These are phyloP conservation scores for Acrocephalus arundinaceus DNA, from an alignment of 2,113 vertebrate genomes.

Conservation along the genomic window DNA sequence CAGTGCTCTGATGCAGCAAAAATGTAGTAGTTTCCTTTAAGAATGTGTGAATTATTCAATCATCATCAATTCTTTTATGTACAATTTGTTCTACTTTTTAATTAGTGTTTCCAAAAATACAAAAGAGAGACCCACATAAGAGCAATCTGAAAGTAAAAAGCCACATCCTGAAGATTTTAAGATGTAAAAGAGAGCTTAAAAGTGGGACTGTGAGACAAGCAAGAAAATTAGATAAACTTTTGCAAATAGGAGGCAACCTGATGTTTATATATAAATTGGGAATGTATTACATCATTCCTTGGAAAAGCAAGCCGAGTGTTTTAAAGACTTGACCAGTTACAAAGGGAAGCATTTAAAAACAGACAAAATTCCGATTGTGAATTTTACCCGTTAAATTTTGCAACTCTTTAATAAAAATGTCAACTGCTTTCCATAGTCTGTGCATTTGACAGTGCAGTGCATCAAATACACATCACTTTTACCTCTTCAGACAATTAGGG, in stretches of 20 bases:
- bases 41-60: slow-evolving; percentile 8
- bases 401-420: neutral
- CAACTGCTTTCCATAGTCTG: neutral
- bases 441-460: neutral
- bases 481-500: neutral
- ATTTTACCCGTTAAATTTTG: neutral
- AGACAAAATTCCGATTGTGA: neutral
- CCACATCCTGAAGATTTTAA: slow-evolving; percentile 28
- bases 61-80: slow-evolving; percentile 64
- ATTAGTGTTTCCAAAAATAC: slow-evolving; percentile 69
- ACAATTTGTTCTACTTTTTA: slow-evolving; percentile 75
- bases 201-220: neutral
- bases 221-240: neutral
- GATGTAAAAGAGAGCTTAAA: neutral
- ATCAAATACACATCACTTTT: neutral
- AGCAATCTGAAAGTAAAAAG: slow-evolving; percentile 31
- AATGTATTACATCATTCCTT: accelerated
- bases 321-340: neutral
- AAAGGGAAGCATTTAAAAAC: neutral
- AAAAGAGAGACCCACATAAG: slow-evolving; percentile 63
- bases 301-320: neutral
- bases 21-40: slow-evolving; percentile 68
- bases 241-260: neutral
- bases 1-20: slow-evolving; percentile 25
- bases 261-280: neutral